These are phyloP conservation scores for Acropternis orthonyx DNA, from an alignment of 2,797 vertebrate genomes.

Conservation along the genomic window DNA sequence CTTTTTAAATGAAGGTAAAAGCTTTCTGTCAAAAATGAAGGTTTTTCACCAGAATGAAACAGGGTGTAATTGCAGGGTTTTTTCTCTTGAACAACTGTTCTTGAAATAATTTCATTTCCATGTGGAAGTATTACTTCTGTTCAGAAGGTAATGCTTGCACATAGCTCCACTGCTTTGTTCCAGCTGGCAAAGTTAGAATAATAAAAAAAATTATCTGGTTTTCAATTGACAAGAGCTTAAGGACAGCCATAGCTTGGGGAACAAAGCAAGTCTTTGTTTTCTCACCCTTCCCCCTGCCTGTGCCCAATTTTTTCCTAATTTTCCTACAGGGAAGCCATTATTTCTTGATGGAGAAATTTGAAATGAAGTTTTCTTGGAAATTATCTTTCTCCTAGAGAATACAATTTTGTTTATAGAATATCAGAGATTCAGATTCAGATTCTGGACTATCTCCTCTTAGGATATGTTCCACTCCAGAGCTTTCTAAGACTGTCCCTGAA, in stretches of 20 bases:
- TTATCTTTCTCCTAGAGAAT: background rate
- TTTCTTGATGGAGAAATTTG: background rate
- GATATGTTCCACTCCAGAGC: background rate
- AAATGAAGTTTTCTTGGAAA: slow-evolving; percentile 27
- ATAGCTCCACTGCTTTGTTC: background rate
- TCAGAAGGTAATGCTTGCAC: background rate
- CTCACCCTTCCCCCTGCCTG: background rate
- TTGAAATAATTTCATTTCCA: slow-evolving; percentile 27
- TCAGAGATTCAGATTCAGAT: background rate
- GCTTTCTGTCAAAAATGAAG: background rate
- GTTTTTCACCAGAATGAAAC: background rate
- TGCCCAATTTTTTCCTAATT: background rate
- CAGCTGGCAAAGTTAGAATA: slow-evolving; percentile 27
- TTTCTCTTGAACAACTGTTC: background rate
- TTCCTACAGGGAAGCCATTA: background rate
- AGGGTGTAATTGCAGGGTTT: background rate
- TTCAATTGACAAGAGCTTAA: background rate
- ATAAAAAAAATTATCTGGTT: background rate
- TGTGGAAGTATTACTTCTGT: slow-evolving; percentile 14
- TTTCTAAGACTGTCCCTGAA: background rate
- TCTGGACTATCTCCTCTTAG: background rate
- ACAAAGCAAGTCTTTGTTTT: slow-evolving; percentile 35
- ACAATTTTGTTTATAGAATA: background rate
- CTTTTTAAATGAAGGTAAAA: background rate
- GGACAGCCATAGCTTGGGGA: background rate